Evolutionary conservation across 2,888 invertebrate species (phyloP), one percentile per base, ranked within the genome.

Genomic region (Scaptomyza reducta): DNA sequence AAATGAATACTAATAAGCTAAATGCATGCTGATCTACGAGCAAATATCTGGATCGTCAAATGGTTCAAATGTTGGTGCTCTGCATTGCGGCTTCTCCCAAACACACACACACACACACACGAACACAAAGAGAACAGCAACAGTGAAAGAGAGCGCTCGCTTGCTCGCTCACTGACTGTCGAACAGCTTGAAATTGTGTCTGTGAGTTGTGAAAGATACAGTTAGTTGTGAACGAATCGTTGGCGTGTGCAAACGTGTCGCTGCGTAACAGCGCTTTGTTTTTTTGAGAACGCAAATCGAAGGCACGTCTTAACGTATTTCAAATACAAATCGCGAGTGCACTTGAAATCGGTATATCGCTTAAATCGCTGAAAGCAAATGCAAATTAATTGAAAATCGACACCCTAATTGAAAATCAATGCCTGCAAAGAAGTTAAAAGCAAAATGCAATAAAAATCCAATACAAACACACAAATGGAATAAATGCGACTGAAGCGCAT

Each of bases 171-270:
- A 33, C 6, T 40, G 13, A 7, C 18, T 46, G 22, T 22, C 22
- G 22, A 22, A 22, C 22, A 33, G 70, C 41, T 53, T 56, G 63
- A 41, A 56, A 54, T 45, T 51, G 68, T 59, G 18, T 58, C 46
- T 29, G 75, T 60, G 74, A 56, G 33, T 57, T 44, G 31, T 47
- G 51, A 40, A 68, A 68, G 68, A 51, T 77, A 74, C 74, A 74
- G 74, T 74, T 77, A 74, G 74, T 74, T 74, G 73, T 74, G 71
- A 68, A 74, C 77, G 75, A 77, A 68, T 22, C 75, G 76, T 77
- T 66, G 76, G 29, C 66, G 69, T 66, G 74, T 63, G 22, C 1
- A 66, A 63, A 77, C 74, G 74, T 76, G 18, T 69, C 68, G 72
- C 45, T 61, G 67, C 60, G 77, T 60, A 46, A 46, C 40, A 55